phyloP scores from a whole-genome alignment of 2,113 vertebrate genomes.

The Microcebus murinus region DNA sequence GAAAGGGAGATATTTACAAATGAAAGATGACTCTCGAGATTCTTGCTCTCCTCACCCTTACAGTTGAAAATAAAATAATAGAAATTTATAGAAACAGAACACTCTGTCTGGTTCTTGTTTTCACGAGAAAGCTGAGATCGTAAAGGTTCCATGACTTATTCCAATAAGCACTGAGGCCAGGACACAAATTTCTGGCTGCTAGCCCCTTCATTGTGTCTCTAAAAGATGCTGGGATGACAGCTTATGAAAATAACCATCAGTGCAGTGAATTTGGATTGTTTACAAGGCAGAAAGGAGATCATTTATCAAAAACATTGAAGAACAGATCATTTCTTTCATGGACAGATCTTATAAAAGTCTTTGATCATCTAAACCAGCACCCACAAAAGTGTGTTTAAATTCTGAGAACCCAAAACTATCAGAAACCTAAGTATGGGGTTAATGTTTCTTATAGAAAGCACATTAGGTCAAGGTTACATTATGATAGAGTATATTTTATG shows the following conservation, averaged over 20 bases:
- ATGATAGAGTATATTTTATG: not conserved
- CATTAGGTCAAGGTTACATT: not conserved
- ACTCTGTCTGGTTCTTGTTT: not conserved
- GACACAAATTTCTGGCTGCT: not conserved
- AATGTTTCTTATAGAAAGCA: not conserved
- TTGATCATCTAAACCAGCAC: not conserved
- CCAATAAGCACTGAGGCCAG: not conserved
- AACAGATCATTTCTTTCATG: not conserved
- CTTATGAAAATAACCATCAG: constrained; percentile 7
- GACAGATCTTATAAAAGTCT: not conserved
- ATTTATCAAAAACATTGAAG: not conserved
- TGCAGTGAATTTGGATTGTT: not conserved
- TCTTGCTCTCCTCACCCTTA: not conserved
- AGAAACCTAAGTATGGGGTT: not conserved
- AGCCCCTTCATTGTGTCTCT: not conserved
- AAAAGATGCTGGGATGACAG: not conserved
- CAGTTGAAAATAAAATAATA: not conserved
- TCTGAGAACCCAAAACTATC: not conserved
- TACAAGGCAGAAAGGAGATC: not conserved
- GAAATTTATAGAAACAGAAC: not conserved
- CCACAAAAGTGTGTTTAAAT: constrained; percentile 6
- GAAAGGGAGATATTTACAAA: not conserved
- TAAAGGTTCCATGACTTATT: not conserved
- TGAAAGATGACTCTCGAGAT: not conserved
- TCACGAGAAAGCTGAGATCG: not conserved